Conservation (phyloP, 2,113 vertebrate species). For the Neopipo cinnamomea region DNA sequence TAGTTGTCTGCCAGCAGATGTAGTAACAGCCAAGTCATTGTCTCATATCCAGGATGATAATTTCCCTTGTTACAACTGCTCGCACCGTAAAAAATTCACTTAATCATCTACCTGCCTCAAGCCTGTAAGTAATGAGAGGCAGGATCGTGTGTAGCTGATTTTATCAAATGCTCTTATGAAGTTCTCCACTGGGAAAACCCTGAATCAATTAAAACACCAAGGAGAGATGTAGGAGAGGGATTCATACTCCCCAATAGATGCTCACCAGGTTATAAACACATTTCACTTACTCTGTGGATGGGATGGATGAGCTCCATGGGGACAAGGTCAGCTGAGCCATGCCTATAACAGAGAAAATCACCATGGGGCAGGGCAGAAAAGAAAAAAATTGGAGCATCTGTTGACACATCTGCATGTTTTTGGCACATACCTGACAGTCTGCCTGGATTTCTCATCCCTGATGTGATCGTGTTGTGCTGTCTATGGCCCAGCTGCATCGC, state of each 20-base stretch:
- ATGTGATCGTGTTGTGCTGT: not conserved
- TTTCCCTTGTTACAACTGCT: slow-evolving; percentile 59
- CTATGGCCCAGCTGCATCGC: accelerated
- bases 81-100: slow-evolving; percentile 46
- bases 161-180: slow-evolving; percentile 42
- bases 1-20: slow-evolving; percentile 15
- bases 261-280: not conserved
- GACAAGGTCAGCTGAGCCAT: not conserved
- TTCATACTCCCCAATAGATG: not conserved
- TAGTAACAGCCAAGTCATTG: slow-evolving; percentile 39
- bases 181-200: slow-evolving; percentile 49
- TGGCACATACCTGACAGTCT: not conserved
- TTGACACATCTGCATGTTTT: not conserved
- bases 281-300: not conserved
- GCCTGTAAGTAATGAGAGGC: slow-evolving; percentile 47
- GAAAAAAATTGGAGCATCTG: not conserved
- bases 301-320: not conserved
- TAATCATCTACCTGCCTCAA: slow-evolving; percentile 58
- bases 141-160: slow-evolving; percentile 21
- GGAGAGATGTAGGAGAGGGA: slow-evolving; percentile 17
- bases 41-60: slow-evolving; percentile 53
- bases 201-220: slow-evolving; percentile 53
- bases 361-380: not conserved
- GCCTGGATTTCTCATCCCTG: not conserved
- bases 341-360: not conserved